Evolutionary conservation across 2,797 vertebrate genomes (phyloP), one percentile per base, ranked within the genome.

Genomic region (Micrastur ruficollis): DNA sequence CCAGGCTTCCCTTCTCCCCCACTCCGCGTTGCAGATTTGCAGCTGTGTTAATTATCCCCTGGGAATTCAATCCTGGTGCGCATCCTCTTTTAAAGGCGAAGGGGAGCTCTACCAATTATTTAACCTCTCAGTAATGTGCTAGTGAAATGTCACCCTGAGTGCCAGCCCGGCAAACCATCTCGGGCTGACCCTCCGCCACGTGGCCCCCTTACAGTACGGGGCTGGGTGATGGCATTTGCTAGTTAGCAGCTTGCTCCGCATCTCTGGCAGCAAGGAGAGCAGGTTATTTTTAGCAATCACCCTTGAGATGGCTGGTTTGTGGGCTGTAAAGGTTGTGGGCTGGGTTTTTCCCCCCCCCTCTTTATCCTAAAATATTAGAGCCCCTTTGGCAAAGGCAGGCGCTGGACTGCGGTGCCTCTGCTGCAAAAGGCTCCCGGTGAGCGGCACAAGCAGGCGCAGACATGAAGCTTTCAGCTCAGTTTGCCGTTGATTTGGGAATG

Each of bases 391-490:
- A 46, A n/a, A 67, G 44, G 52, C 26, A 21, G n/a, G 36, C 8
- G 5, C 12, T 1, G 11, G 13, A 19, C 17, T 42, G 8, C 0
- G 1, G 34, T 32, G 31, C 38, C 34, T 58, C 9, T 8, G 21
- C 12, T 76, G 47, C 22, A 20, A 53, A 73, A 74, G 7, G 26
- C 31, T 74, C n/a, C n/a, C 0, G 5, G n/a, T n/a, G 56, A 50
- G 34, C 1, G 4, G 26, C 44, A 34, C 0, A 1, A n/a, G 31
- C 1, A 1, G 40, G 8, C 2, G 7, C 17, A 11, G 73, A 22
- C 29, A 29, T 0, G 5, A 31, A 46, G 11, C 18, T 63, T 67
- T 78, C 23, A 21, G 78, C 29, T 46, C 2, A 1, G 7, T 47
- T 59, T 2, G 4, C n/a, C 61, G 59, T 34, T 34, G 52, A 14